phyloP scores from a whole-genome alignment of 2,797 vertebrate genomes.

The Trichosurus vulpecula region DNA sequence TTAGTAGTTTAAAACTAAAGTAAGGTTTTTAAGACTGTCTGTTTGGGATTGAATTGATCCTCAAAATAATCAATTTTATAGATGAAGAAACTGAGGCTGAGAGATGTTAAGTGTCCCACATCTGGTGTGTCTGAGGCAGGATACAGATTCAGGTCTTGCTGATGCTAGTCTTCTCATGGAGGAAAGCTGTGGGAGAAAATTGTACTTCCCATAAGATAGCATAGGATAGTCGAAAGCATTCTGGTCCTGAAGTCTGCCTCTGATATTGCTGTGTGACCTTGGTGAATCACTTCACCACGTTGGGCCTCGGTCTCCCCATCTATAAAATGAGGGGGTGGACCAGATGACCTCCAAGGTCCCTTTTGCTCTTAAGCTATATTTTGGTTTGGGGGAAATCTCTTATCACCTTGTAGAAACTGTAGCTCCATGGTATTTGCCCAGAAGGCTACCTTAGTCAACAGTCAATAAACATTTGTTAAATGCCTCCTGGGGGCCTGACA shows the following conservation, averaged over 20 bases:
- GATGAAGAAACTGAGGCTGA: not conserved
- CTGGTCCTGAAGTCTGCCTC: not conserved
- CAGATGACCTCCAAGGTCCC: not conserved
- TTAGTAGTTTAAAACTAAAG: not conserved
- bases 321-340: not conserved
- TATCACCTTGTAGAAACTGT: not conserved
- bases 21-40: not conserved
- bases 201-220: not conserved
- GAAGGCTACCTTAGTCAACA: not conserved
- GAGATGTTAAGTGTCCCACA: not conserved
- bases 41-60: not conserved
- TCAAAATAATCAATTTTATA: not conserved
- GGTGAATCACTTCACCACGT: not conserved
- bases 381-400: not conserved
- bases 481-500: not conserved
- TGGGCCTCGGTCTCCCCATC: not conserved
- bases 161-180: not conserved
- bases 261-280: not conserved
- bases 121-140: not conserved
- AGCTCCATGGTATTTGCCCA: not conserved
- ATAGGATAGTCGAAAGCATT: not conserved
- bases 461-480: not conserved
- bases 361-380: not conserved
- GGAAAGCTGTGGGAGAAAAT: not conserved
- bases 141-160: not conserved